Conservation (phyloP, 2,113 vertebrate species). For the Gobius niger region DNA sequence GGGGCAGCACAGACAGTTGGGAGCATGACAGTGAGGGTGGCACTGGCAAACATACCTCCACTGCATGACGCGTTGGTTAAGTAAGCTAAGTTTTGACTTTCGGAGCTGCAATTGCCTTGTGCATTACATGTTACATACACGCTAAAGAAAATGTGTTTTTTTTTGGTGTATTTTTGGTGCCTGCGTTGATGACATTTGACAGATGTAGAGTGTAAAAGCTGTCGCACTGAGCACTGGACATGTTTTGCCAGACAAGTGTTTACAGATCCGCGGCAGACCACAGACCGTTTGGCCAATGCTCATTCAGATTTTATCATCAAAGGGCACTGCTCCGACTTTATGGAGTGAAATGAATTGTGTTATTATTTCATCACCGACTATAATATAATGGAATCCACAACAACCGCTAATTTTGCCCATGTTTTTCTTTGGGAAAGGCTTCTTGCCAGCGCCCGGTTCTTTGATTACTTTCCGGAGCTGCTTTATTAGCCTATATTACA, state of each 20-base stretch:
- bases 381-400: background rate
- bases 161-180: too few relatives aligned
- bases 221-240: background rate
- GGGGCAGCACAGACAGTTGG: slow-evolving; percentile 38
- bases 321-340: background rate
- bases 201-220: background rate
- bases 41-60: slow-evolving; percentile 19
- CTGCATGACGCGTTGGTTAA: background rate
- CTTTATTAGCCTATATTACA: slow-evolving; percentile 6
- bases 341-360: background rate
- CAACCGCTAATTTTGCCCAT: background rate
- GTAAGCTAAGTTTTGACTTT: background rate
- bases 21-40: slow-evolving; percentile 29
- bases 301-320: background rate
- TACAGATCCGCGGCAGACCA: background rate
- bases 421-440: background rate
- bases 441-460: background rate
- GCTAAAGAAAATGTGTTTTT: too few relatives aligned
- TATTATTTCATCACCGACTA: background rate
- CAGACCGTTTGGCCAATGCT: background rate
- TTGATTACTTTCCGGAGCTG: background rate
- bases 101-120: too few relatives aligned
- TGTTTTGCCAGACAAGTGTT: background rate
- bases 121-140: too few relatives aligned
- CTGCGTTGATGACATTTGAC: background rate